Percentiles rank a stretch among this genome's conserved stretches.
Evolutionary conservation across 2,797 vertebrate genomes (phyloP).

Genomic region (Brachyalestes nurse): DNA sequence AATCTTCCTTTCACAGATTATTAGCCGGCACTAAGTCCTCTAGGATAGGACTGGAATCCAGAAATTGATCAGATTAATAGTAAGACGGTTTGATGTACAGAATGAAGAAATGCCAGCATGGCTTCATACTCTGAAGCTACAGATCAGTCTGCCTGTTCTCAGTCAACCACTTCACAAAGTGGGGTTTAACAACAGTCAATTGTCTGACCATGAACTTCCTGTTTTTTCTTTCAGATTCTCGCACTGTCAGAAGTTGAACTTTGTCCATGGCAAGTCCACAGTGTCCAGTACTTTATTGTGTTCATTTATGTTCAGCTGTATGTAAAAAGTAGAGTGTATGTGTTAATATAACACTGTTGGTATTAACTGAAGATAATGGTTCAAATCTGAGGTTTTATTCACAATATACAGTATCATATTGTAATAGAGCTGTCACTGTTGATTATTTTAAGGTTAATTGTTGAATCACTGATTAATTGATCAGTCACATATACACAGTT

Average conservation of each 20-base stretch:
- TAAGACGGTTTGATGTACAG: not conserved
- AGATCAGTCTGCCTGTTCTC: not conserved
- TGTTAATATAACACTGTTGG: no score
- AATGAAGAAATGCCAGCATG: not conserved
- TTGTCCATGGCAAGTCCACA: not conserved
- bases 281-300: not conserved
- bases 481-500: no score
- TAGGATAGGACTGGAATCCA: not conserved
- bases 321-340: not conserved
- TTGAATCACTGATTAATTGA: no score
- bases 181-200: not conserved
- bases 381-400: no score
- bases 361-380: no score
- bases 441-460: no score
- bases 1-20: constrained; percentile 16
- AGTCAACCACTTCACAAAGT: not conserved
- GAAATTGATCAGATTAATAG: constrained; percentile 13
- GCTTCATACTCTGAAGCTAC: not conserved
- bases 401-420: no score
- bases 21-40: constrained; percentile 6
- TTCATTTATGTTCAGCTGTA: not conserved
- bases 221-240: not conserved
- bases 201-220: not conserved
- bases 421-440: no score
- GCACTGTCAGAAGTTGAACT: not conserved